A percentile compares a stretch with the other conserved stretches of the same genome.
These are phyloP conservation scores for Marmota monax DNA, from an alignment of 2,113 vertebrate genomes.

Conservation along the genomic window DNA sequence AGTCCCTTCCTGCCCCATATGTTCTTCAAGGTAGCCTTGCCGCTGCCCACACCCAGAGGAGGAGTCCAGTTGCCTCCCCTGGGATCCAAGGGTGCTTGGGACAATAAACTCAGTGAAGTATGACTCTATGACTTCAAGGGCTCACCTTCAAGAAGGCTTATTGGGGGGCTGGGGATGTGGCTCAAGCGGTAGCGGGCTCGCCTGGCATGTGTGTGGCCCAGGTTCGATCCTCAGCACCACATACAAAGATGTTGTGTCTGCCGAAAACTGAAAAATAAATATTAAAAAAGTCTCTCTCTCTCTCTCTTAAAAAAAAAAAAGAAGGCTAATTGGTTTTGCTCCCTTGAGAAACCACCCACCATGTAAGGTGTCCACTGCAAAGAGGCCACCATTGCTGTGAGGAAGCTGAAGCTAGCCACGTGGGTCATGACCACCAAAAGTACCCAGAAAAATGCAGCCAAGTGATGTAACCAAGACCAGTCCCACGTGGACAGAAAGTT, in stretches of 20 bases:
- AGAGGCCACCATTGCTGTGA: not conserved
- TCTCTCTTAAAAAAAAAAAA: no score
- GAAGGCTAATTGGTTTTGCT: no score
- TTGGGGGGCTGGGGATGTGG: no score
- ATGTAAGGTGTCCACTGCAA: fast-evolving
- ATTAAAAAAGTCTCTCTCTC: no score
- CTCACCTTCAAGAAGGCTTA: not conserved
- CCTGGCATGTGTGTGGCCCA: no score
- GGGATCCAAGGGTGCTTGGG: not conserved
- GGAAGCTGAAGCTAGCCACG: not conserved
- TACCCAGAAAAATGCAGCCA: no score
- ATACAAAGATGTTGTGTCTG: no score
- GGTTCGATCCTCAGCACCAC: no score
- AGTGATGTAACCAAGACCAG: not conserved
- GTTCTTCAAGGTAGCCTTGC: no score
- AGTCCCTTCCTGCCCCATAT: fast-evolving
- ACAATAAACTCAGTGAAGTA: fast-evolving
- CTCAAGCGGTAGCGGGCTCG: no score
- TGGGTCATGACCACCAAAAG: not conserved
- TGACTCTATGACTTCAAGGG: not conserved
- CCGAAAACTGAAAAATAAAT: no score
- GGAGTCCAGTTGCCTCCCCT: no score
- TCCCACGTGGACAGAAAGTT: not conserved
- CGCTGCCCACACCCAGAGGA: not conserved
- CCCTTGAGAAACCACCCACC: not conserved